Conservation (phyloP, 2,113 vertebrate genomes). For the Thalassarche chlororhynchos region DNA sequence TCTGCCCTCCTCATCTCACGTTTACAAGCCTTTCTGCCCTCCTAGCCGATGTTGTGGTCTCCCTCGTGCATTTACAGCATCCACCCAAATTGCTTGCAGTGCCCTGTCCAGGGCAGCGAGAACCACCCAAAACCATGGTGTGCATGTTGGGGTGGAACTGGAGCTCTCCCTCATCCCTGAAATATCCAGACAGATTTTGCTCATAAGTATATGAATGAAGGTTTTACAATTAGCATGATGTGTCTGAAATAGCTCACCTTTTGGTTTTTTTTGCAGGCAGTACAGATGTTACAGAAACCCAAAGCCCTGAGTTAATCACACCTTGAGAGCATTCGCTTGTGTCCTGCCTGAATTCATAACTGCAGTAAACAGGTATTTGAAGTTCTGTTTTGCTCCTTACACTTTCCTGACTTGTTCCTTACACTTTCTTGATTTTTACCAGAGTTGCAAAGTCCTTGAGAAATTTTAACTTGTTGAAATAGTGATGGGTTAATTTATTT, state of each 20-base stretch:
- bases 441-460: not conserved
- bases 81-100: too few species aligned
- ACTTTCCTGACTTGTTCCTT: not conserved
- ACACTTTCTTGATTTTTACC: not conserved
- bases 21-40: not conserved
- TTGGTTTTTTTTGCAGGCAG: not conserved
- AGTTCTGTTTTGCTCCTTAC: not conserved
- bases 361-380: not conserved
- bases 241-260: not conserved
- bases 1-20: not conserved
- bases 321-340: not conserved
- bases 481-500: not conserved
- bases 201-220: not conserved
- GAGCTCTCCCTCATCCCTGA: not conserved
- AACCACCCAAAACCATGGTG: not conserved
- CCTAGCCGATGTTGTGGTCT: not conserved
- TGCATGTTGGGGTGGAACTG: too few species aligned
- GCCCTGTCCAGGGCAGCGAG: rapidly evolving
- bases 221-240: not conserved
- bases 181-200: not conserved
- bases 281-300: not conserved
- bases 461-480: not conserved
- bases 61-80: not conserved
- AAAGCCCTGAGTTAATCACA: not conserved
- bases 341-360: not conserved